Evolutionary conservation across 2,113 vertebrate genomes (phyloP).

Genomic region (Grammomys surdaster): DNA sequence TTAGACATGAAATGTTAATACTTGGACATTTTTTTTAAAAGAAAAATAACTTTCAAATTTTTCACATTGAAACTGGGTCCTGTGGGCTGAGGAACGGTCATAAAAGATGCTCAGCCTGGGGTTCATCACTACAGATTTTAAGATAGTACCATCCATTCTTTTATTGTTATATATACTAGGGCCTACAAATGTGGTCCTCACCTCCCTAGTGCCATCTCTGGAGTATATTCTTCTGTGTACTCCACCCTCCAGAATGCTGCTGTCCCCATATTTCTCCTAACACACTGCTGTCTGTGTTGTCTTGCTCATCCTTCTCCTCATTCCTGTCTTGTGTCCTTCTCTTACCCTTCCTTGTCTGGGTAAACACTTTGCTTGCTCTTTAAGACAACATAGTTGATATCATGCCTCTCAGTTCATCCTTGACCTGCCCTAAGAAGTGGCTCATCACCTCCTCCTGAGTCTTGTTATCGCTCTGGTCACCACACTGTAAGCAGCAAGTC

Average conservation of each 20-base stretch:
- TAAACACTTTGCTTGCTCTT: neutral
- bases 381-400: neutral
- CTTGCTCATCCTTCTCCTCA: neutral
- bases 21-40: neutral
- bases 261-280: neutral
- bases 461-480: neutral
- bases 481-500: neutral
- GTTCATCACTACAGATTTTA: neutral
- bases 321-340: neutral
- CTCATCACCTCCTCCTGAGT: neutral
- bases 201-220: neutral
- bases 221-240: neutral
- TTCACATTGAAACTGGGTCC: neutral
- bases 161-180: too few species aligned
- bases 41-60: neutral
- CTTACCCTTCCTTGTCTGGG: neutral
- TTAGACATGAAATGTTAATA: constrained; percentile 47
- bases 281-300: neutral
- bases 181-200: neutral
- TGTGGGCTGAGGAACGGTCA: neutral
- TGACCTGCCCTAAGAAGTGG: neutral
- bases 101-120: neutral
- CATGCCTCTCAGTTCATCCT: neutral
- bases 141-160: neutral
- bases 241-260: neutral